Evolutionary conservation across 2,797 vertebrate genomes (phyloP), one percentile per base, ranked within the genome.

Genomic region (Zenarchopterus dispar): DNA sequence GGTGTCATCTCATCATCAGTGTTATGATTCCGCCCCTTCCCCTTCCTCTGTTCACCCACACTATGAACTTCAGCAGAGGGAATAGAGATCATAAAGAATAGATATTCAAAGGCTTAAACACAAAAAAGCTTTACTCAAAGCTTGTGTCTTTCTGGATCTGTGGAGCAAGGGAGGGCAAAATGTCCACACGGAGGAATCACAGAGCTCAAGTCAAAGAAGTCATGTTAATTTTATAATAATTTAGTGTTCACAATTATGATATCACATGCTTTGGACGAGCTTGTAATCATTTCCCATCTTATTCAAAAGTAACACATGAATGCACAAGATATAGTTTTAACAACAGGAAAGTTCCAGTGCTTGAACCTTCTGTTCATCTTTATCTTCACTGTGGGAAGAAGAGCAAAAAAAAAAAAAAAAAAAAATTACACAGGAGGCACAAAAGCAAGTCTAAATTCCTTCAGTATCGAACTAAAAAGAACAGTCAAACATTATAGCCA

Each of bases 81-180:
- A 91, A 92, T 91, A 87, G 84, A 91, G 91, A 92, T 93, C 92
- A 91, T 88, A 90, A 89, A 89, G 90, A 88, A 92, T 91, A 91
- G 86, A 89, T 85, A 93, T 89, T 88, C 90, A 92, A 91, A 92
- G 89, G 86, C 81, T 90, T 88, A 86, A 88, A 89, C 89, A 90
- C 85, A 90, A 89, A 91, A 91, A 91, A 88, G 80, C 83, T 90
- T 90, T 90, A 86, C 87, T 91, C 91, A 91, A 91, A 92, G 90
- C 89, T 68, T 68, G 80, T 75, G 77, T 87, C 77, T 87, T 81
- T 82, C 82, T 83, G 78, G 84, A 85, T 82, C 82, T 54, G 42
- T 77, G 67, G 86, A 86, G 82, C 85, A 62, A 48, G 81, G 75
- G 79, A 82, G 82, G 87, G 63, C 82, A 78, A 87, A 87, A 81